Evolutionary conservation across 30 jellyfish, hydroid and myxozoan genomes (phyloP).

Genomic region (Turritopsis rubra): DNA sequence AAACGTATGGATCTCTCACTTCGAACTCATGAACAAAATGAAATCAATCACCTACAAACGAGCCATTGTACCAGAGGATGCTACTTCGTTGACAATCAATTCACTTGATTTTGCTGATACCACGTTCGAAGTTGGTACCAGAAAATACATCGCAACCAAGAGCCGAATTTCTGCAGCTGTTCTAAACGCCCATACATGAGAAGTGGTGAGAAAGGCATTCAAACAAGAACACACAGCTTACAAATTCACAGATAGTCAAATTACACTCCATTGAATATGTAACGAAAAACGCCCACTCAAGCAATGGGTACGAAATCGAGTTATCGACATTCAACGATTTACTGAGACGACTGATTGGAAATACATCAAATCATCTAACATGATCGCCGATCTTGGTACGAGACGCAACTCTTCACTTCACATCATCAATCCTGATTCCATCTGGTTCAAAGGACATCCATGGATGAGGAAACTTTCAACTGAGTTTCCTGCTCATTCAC

Average conservation of each 20-base stretch:
- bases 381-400: conserved; percentile 29
- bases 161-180: conserved; percentile 24
- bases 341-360: neutral
- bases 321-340: neutral
- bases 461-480: neutral
- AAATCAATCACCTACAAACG: neutral
- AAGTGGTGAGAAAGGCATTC: conserved; percentile 20
- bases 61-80: conserved; percentile 4
- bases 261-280: conserved; percentile 15
- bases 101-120: neutral
- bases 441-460: conserved; percentile 15
- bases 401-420: conserved; percentile 23
- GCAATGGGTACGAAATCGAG: neutral
- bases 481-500: conserved; percentile 20
- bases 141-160: neutral
- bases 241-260: conserved; percentile 27
- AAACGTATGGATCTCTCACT: conserved; percentile 3
- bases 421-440: neutral
- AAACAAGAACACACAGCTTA: neutral
- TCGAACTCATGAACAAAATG: neutral
- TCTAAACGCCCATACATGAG: conserved; percentile 24
- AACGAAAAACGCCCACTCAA: conserved; percentile 18
- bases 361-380: conserved; percentile 17
- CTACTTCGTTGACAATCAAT: neutral
- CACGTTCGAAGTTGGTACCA: neutral